Evolutionary conservation across 1,140 invertebrate genomes (phyloP).

Genomic region (Choristoneura fumiferana): DNA sequence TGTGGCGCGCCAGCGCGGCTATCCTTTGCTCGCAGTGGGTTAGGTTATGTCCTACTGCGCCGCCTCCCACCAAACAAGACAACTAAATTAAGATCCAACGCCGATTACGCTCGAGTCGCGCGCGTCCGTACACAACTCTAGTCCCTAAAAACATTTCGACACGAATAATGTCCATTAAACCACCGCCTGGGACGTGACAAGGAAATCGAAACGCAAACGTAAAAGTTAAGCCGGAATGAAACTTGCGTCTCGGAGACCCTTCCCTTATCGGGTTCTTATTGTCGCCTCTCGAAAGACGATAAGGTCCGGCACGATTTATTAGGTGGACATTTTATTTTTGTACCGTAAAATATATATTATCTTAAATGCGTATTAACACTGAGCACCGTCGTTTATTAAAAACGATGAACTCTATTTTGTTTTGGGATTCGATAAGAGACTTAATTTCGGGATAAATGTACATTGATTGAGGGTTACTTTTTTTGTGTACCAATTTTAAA

Average conservation of each 20-base stretch:
- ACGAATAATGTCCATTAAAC: constrained; percentile 23
- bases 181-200: constrained; percentile 6
- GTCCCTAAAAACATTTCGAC: constrained; percentile 39
- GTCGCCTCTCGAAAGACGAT: constrained; percentile 63
- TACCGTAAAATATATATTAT: constrained; percentile 72
- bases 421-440: constrained; percentile 16
- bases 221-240: constrained; percentile 40
- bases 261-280: constrained; percentile 63
- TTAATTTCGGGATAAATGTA: neutral
- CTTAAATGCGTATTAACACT: constrained; percentile 74
- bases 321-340: constrained; percentile 67
- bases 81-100: constrained; percentile 73
- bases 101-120: constrained; percentile 54
- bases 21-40: constrained; percentile 43
- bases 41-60: constrained; percentile 45
- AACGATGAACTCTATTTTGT: constrained; percentile 37
- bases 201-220: constrained; percentile 45
- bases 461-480: neutral
- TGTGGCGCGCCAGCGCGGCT: constrained; percentile 28
- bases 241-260: constrained; percentile 36
- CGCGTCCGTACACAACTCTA: constrained; percentile 33
- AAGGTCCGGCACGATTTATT: constrained; percentile 68
- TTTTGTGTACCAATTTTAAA: too few species aligned
- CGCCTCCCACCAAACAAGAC: constrained; percentile 61
- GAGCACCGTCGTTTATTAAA: constrained; percentile 58